Conservation (phyloP, 2,113 vertebrate species). For the Calidris pygmaea region DNA sequence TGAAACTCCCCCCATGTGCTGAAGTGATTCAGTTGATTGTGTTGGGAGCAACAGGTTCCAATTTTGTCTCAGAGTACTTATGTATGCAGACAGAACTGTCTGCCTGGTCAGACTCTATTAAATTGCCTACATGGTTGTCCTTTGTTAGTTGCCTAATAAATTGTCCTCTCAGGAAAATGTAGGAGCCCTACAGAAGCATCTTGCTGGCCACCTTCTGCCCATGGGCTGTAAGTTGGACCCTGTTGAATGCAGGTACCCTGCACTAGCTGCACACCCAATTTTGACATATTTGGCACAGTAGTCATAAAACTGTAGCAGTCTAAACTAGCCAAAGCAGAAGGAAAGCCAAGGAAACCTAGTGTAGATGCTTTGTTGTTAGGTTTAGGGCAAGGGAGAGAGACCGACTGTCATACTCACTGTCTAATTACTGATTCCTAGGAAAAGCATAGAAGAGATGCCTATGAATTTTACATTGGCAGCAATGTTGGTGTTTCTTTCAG, state of each 20-base stretch:
- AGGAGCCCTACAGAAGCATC: not conserved
- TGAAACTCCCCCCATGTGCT: not conserved
- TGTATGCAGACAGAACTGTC: not conserved
- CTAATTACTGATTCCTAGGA: not conserved
- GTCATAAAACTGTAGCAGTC: not conserved
- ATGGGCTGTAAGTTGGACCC: not conserved
- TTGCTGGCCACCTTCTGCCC: not conserved
- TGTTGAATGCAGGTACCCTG: not conserved
- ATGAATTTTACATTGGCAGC: not conserved
- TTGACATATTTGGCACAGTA: not conserved
- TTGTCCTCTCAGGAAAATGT: not conserved
- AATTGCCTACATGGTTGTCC: not conserved
- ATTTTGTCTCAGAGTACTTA: not conserved
- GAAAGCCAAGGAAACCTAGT: not conserved
- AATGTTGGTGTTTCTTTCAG: not conserved
- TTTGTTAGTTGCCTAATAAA: not conserved
- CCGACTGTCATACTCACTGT: not conserved
- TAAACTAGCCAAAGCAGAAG: not conserved
- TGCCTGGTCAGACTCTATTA: not conserved
- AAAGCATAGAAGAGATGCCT: not conserved
- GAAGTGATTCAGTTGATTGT: not conserved
- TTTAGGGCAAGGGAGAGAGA: not conserved
- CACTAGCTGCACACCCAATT: not conserved
- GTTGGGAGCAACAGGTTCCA: not conserved
- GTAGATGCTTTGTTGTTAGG: not conserved